Evolutionary conservation across 2,888 invertebrate species (phyloP).

Genomic region (Pilophorus perplexus): DNA sequence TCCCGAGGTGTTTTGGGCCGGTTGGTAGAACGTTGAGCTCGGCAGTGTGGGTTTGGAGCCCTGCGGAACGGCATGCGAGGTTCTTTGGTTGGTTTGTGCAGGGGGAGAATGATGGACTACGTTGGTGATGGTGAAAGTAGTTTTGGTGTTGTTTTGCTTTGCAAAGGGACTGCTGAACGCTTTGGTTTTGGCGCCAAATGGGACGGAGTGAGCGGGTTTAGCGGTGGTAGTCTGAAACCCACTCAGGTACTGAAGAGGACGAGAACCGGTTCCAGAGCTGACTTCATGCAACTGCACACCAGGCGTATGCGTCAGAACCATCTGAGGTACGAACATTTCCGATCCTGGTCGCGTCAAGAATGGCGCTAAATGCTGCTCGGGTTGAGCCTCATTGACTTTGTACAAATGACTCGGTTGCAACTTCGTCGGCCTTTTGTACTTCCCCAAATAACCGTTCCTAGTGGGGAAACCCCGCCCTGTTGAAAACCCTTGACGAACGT

Average conservation of each 20-base stretch:
- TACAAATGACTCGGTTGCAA: background rate
- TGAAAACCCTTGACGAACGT: too few relatives aligned
- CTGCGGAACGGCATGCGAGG: too few relatives aligned
- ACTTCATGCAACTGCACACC: too few relatives aligned
- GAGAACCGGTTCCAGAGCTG: background rate
- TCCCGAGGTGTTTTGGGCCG: too few relatives aligned
- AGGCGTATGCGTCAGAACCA: background rate
- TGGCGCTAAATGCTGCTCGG: background rate
- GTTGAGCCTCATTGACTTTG: constrained; percentile 1
- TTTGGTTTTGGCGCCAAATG: too few relatives aligned
- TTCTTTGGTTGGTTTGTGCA: too few relatives aligned
- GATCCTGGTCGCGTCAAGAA: background rate
- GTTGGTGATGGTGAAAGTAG: background rate
- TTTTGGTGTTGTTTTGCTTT: background rate
- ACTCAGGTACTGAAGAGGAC: too few relatives aligned
- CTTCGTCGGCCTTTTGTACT: background rate
- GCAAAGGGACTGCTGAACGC: background rate
- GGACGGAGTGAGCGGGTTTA: too few relatives aligned
- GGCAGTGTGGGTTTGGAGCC: too few relatives aligned
- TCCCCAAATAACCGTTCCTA: background rate
- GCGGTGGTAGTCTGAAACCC: too few relatives aligned
- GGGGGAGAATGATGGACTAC: too few relatives aligned
- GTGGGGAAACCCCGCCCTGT: background rate
- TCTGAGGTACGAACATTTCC: constrained; percentile 1
- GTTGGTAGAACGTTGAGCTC: too few relatives aligned